Base-by-base conservation (phyloP, 2,113 vertebrate species). In the Pelmatolapia mariae region DNA sequence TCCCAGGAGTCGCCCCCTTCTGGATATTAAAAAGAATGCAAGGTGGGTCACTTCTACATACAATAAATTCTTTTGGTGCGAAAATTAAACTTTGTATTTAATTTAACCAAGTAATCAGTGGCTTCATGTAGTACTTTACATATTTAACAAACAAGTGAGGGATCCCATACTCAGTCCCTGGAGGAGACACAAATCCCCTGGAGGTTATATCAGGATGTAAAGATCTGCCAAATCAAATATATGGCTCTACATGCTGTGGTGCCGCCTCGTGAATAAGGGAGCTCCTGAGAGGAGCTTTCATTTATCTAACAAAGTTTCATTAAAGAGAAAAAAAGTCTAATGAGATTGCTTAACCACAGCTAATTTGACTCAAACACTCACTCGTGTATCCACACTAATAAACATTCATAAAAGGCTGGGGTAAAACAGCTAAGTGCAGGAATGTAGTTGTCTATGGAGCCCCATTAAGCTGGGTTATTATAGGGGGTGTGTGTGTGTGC, bases 361-460 rank as follows among this genome's bases (percentile, higher is more conserved):
- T 29, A 7, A 73, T 84, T 26, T 7, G 6, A 40, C 33, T 73
- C 33, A 57, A 82, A 66, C 56, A 22, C 40, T 54, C 53, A 68
- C 29, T 63, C 5, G 16, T 83, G 43, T 80, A 36, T 66, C 53
- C 38, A 61, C 26, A 38, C 26, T 33, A 53, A 83, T 76, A 50
- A 56, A 68, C 6, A 36, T 26, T 54, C 68, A 15, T 40, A 86
- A 85, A 45, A 7, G 57, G 22, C 33, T 10, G 8, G 15, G 12
- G 13, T 80, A n/a, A 86, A 86, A 18, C 68, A 33, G 52, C 36
- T 71, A n/a, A 45, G 36, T n/a, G 31, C 15, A 82, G 26, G 79
- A 87, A 91, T 85, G 33, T 71, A 81, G 80, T 87, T 2, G 36
- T 66, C 91, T 81, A 19, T n/a, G 5, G 83, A 89, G 91, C 78